Percentiles rank a stretch among this genome's conserved stretches.
phyloP scores from a whole-genome alignment of 1,140 invertebrate species.

The Neotoxoptera formosana region DNA sequence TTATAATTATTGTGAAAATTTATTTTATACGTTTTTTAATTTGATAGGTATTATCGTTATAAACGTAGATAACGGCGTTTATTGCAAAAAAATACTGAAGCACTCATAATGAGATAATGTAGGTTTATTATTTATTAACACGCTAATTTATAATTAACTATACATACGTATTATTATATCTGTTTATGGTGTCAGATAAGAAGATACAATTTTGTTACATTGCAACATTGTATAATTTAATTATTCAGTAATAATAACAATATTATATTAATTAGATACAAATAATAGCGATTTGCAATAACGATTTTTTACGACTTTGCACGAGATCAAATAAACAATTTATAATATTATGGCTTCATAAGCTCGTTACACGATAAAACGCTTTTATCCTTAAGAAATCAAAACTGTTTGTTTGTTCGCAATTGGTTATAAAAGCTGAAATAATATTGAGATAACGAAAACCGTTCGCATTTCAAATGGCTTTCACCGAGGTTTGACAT shows the following conservation, averaged over 20 bases:
- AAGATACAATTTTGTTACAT: neutral
- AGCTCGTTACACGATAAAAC: neutral
- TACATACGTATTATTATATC: neutral
- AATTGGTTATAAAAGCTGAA: neutral
- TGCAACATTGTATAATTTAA: neutral
- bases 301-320: neutral
- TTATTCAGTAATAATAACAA: conserved; percentile 2
- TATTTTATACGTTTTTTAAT: neutral
- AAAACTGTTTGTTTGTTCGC: neutral
- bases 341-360: neutral
- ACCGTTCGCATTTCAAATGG: neutral
- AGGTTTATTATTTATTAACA: conserved; percentile 8
- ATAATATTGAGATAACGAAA: conserved; percentile 10
- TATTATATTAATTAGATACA: conserved; percentile 5
- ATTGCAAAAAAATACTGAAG: neutral
- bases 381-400: neutral
- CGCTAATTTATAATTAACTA: neutral
- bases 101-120: neutral
- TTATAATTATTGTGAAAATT: neutral
- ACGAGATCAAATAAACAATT: neutral
- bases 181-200: neutral
- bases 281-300: neutral
- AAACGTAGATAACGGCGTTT: neutral
- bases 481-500: neutral
- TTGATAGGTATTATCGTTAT: neutral